Base-by-base conservation (phyloP, 2,888 invertebrate genomes). In the Corbicula japonica region DNA sequence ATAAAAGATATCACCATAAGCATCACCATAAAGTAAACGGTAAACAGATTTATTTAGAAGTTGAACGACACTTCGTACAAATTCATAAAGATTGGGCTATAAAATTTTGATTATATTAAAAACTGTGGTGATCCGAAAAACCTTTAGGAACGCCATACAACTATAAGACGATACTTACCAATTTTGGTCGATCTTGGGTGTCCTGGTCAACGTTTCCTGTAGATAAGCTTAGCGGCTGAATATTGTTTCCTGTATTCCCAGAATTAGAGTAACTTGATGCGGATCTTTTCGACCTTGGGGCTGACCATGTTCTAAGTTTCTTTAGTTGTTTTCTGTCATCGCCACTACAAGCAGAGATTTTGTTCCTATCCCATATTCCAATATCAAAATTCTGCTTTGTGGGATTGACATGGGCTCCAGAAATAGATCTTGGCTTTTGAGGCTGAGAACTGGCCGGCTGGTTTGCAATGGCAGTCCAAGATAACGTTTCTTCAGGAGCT, bases 391-490 rank as follows among this genome's bases (percentile, higher is more conserved):
- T 87, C 61, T 89, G 86, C 65, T 97, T 97, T 78, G 97, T 97
- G 62, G 98, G 97, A 76, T 98, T 96, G 93, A 98, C 97, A 0
- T 98, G 98, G 73, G 98, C 97, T 52, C 98, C 97, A 60, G 97
- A 97, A 96, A 98, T 97, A 78, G 97, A 97, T 94, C 98, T 97
- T 74, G 94, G 93, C 93, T 98, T 98, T 94, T 96, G 96, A 65
- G 97, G 97, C 84, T 91, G 91, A 46, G 92, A 91, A 32, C 91
- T 86, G 1, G 98, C 98, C 75, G 98, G 98, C 93, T 98, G 98
- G 91, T 98, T 98, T 83, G 98, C 98, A 89, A 98, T 97, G 70
- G 98, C 97, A 38, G 99, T 98, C 98, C 98, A 99, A 84, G 98
- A 97, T 94, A n/a, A n/a, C n/a, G 97, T 96, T 95, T 98, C 98